Conservation (phyloP, 2,888 invertebrate species). For the Conus canariensis region DNA sequence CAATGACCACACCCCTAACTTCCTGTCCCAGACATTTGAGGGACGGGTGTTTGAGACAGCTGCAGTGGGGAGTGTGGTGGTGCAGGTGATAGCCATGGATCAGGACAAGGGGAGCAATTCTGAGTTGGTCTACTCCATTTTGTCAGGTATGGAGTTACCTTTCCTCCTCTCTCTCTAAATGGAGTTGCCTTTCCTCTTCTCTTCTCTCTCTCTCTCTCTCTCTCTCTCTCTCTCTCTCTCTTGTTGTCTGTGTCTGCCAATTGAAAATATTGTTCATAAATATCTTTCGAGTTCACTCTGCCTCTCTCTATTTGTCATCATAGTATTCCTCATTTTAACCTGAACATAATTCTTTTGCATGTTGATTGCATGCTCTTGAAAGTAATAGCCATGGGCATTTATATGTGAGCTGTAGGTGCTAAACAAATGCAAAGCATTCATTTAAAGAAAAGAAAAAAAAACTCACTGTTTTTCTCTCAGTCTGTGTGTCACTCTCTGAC, state of each 20-base stretch:
- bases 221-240: background rate
- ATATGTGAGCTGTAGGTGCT: too few relatives aligned
- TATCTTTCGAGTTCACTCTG: too few relatives aligned
- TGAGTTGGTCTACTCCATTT: conserved; percentile 89
- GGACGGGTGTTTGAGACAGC: conserved; percentile 75
- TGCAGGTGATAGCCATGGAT: conserved; percentile 89
- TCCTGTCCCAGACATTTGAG: conserved; percentile 89
- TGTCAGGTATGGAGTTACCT: conserved; percentile 83
- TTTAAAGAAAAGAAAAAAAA: too few relatives aligned
- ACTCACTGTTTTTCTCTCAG: background rate
- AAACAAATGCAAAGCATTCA: too few relatives aligned
- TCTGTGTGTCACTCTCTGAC: background rate
- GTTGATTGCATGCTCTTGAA: too few relatives aligned
- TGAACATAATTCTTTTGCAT: too few relatives aligned
- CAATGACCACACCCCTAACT: conserved; percentile 94
- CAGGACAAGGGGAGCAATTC: conserved; percentile 92
- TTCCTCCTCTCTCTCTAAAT: conserved; percentile 49
- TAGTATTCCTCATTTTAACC: too few relatives aligned
- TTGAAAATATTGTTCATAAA: background rate
- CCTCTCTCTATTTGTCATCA: too few relatives aligned
- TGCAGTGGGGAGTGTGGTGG: conserved; percentile 80
- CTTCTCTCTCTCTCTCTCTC: background rate
- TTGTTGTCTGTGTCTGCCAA: background rate
- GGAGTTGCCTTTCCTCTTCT: conserved; percentile 50
- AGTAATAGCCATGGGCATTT: too few relatives aligned